phyloP scores from a whole-genome alignment of 2,888 invertebrate species.

The Poecilobothrus nobilitatus region DNA sequence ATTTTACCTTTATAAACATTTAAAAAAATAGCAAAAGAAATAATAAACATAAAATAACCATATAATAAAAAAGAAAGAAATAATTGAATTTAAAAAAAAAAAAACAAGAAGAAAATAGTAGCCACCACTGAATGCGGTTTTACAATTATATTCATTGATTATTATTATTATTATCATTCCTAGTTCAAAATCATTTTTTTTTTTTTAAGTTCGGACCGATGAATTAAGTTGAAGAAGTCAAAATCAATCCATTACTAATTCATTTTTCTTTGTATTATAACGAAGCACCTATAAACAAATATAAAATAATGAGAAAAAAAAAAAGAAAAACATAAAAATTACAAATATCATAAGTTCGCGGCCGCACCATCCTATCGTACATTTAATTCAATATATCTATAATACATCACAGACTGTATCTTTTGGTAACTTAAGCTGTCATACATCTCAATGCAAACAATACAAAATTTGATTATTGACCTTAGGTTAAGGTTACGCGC shows the following conservation, averaged over 20 bases:
- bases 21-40: too few species aligned
- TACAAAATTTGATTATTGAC: constrained; percentile 4
- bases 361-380: too few species aligned
- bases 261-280: neutral
- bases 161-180: neutral
- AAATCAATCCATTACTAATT: neutral
- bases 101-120: neutral
- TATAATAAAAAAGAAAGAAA: neutral
- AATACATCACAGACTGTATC: too few species aligned
- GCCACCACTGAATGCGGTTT: neutral
- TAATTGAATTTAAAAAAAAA: neutral
- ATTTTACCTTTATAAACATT: too few species aligned
- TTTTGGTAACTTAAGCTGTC: neutral
- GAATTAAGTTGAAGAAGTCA: neutral
- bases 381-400: too few species aligned
- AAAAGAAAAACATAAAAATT: too few species aligned
- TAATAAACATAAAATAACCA: neutral
- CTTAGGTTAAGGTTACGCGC: neutral
- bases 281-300: too few species aligned
- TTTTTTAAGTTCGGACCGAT: neutral
- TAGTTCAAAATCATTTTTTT: neutral
- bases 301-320: too few species aligned
- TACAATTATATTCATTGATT: neutral
- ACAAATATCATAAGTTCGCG: too few species aligned
- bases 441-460: neutral